These are phyloP conservation scores for Drosophila kanekoi DNA, from an alignment of 2,888 invertebrate species.

Conservation along the genomic window DNA sequence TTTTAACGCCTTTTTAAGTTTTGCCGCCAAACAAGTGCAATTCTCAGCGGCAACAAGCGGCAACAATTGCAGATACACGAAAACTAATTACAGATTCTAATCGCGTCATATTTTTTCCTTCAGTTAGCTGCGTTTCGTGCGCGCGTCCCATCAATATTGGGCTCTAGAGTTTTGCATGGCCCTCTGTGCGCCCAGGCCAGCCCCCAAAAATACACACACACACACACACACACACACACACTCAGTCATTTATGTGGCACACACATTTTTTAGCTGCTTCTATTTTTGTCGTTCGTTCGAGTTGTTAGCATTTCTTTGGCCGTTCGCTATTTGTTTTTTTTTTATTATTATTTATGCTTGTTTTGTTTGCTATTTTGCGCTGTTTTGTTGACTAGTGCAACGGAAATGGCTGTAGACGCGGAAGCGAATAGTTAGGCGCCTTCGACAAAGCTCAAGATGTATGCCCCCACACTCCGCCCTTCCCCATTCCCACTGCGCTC, in stretches of 20 bases:
- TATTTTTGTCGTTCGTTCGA: constrained; percentile 36
- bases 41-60: constrained; percentile 62
- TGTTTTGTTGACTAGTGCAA: constrained; percentile 68
- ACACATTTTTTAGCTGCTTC: constrained; percentile 47
- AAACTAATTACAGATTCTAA: constrained; percentile 83
- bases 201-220: constrained; percentile 8
- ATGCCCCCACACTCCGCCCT: no score
- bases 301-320: constrained; percentile 41
- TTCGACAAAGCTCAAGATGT: constrained; percentile 51
- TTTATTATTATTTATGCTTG: constrained; percentile 65
- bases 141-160: constrained; percentile 77
- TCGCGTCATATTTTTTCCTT: constrained; percentile 79
- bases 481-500: no score
- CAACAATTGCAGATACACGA: constrained; percentile 81
- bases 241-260: constrained; percentile 35
- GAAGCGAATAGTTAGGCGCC: constrained; percentile 79
- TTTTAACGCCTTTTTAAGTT: constrained; percentile 82
- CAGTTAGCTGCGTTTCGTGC: constrained; percentile 70
- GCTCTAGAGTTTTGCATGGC: constrained; percentile 39
- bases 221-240: constrained; percentile 7
- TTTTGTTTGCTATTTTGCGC: constrained; percentile 30
- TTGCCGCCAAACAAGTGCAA: constrained; percentile 79
- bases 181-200: constrained; percentile 15
- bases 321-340: constrained; percentile 46
- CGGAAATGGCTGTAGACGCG: constrained; percentile 78